Evolutionary conservation across 2,113 vertebrate species (phyloP), one percentile per base, ranked within the genome.

Genomic region (Odontesthes bonariensis): DNA sequence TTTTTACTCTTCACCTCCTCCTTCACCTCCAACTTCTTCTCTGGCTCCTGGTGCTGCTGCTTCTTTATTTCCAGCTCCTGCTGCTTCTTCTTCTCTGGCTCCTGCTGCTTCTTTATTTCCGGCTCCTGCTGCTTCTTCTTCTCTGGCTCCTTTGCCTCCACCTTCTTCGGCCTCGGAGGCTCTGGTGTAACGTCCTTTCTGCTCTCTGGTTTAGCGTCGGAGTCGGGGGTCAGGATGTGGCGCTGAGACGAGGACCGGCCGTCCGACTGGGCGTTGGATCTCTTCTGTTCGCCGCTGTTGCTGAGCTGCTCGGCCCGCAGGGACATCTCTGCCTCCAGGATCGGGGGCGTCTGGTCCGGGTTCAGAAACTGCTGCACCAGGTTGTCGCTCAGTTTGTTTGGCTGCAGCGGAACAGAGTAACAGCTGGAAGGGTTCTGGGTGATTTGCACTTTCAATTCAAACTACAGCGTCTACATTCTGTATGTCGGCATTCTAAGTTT

Each of bases 311-410:
- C 88, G 0, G 87, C 77, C 49, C 84, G 51, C 0, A 92, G 55
- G 0, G 86, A 13, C 88, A 79, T 94, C 47, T 90, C 89, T 0
- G 71, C 92, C 65, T 89, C 89, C n/a, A 63, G 89, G 85, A 95
- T 94, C 0, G 90, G 91, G 0, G 93, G 93, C 40, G 83, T 95
- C 16, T 87, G 87, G 46, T 86, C 88, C 0, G 93, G 92, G 54
- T 89, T 59, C 20, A 94, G 91, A 83, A 95, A 95, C 86, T 92
- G 91, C n/a, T 94, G 94, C 31, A 79, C 93, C 0, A 94, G 86
- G 82, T 89, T 87, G 59, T 92, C 32, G n/a, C 91, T 94, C 52
- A 94, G 80, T 73, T 95, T 95, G 67, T 77, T 94, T 0, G 64
- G 55, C 51, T 95, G 91, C 69, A 79, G 69, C 65, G 12, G 56